phyloP scores from a whole-genome alignment of 2,113 vertebrate genomes.

The Pavo muticus region DNA sequence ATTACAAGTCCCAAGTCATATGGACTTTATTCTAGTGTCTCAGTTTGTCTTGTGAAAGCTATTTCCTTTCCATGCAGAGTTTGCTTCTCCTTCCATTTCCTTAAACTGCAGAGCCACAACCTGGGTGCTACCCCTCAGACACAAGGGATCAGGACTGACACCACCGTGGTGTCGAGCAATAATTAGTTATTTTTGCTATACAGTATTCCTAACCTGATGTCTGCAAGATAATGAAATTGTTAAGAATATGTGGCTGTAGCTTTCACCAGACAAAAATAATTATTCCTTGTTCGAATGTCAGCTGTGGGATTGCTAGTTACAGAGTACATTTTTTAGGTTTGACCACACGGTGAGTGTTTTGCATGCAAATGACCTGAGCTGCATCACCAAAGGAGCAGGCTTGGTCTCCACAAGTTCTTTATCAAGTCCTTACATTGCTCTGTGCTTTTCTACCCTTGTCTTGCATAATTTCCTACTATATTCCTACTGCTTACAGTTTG shows the following conservation, averaged over 20 bases:
- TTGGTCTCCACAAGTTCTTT: not conserved
- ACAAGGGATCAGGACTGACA: not conserved
- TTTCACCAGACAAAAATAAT: not conserved
- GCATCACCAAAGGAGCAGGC: not conserved
- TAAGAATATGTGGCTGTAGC: not conserved
- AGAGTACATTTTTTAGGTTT: not conserved
- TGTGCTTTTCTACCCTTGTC: not conserved
- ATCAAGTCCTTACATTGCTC: not conserved
- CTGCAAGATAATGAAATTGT: constrained; percentile 1
- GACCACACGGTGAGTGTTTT: not conserved
- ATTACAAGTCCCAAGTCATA: not conserved
- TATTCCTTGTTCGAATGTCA: constrained; percentile 5
- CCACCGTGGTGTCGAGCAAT: not conserved
- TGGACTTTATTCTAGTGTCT: not conserved
- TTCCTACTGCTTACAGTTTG: not conserved
- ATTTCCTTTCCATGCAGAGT: not conserved
- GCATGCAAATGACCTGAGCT: not conserved
- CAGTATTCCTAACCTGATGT: not conserved
- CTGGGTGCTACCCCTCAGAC: not conserved
- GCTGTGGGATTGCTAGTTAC: not conserved
- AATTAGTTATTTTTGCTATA: not conserved
- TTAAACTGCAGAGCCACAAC: not conserved
- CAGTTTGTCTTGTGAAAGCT: not conserved
- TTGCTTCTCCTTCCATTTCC: not conserved
- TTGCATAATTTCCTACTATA: not conserved